phyloP scores from a whole-genome alignment of 2,113 vertebrate genomes.

The Corapipo altera region DNA sequence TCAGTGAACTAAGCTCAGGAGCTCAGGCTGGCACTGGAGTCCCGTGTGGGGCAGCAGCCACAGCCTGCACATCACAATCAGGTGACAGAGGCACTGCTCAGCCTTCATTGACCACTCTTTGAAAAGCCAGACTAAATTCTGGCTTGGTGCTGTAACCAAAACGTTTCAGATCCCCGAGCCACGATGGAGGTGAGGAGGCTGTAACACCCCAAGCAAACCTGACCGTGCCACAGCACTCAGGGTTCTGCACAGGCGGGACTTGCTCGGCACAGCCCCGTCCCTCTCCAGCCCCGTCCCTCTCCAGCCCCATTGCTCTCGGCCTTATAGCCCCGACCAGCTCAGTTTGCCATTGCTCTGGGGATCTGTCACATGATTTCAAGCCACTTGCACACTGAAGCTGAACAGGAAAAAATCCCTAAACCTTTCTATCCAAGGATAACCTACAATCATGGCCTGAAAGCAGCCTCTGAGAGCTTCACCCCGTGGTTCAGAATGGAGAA shows the following conservation, averaged over 20 bases:
- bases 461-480: background rate
- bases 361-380: background rate
- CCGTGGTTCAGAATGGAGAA: background rate
- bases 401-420: background rate
- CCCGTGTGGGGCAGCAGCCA: background rate
- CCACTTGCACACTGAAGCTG: background rate
- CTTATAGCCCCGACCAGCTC: background rate
- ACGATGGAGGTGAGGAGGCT: background rate
- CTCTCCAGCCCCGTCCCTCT: too few relatives aligned
- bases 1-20: background rate
- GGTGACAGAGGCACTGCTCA: background rate
- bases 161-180: background rate
- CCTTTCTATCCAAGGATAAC: background rate
- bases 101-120: background rate
- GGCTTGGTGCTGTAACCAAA: background rate
- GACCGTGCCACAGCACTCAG: background rate
- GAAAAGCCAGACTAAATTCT: background rate
- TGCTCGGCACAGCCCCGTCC: rapidly evolving
- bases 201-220: background rate
- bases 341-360: background rate
- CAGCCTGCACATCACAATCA: background rate
- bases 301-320: too few relatives aligned
- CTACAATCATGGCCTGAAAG: background rate
- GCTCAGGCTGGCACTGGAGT: background rate
- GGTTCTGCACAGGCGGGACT: background rate